A percentile compares a stretch with the other conserved stretches of the same genome.
Conservation (phyloP, 2,113 vertebrate species). For the Rhabdornis inornatus region DNA sequence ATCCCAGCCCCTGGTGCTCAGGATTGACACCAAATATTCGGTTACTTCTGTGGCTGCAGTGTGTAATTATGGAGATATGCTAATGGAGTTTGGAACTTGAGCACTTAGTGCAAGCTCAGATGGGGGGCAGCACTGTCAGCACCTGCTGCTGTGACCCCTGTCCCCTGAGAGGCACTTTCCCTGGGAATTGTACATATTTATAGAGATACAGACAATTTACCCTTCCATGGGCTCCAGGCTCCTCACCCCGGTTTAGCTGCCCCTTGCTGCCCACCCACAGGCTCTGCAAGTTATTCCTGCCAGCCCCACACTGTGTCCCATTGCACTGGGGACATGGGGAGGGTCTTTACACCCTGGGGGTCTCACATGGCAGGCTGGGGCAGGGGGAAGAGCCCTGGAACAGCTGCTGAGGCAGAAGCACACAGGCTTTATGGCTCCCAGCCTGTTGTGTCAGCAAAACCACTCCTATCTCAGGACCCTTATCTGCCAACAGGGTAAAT, state of each 20-base stretch:
- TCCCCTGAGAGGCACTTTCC: background rate
- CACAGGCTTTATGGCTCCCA: background rate
- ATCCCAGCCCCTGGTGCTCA: background rate
- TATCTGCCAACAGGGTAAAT: background rate
- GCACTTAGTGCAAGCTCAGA: background rate
- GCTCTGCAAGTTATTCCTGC: background rate
- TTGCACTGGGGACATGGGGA: background rate
- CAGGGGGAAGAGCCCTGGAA: background rate
- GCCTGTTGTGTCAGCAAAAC: background rate
- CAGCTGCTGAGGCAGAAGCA: background rate
- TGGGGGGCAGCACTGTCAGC: background rate
- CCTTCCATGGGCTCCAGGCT: background rate
- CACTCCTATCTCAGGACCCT: background rate
- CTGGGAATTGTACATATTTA: background rate
- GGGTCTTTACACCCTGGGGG: accelerated
- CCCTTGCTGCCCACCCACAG: background rate
- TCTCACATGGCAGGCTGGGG: background rate
- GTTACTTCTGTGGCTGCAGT: accelerated
- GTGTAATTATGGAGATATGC: background rate
- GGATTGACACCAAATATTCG: background rate
- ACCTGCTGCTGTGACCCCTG: background rate
- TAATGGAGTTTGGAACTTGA: background rate
- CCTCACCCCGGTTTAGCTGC: background rate
- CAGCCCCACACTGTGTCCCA: background rate
- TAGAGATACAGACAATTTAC: background rate